phyloP scores from a whole-genome alignment of 2,113 vertebrate genomes.

The Crotalus horridus region DNA sequence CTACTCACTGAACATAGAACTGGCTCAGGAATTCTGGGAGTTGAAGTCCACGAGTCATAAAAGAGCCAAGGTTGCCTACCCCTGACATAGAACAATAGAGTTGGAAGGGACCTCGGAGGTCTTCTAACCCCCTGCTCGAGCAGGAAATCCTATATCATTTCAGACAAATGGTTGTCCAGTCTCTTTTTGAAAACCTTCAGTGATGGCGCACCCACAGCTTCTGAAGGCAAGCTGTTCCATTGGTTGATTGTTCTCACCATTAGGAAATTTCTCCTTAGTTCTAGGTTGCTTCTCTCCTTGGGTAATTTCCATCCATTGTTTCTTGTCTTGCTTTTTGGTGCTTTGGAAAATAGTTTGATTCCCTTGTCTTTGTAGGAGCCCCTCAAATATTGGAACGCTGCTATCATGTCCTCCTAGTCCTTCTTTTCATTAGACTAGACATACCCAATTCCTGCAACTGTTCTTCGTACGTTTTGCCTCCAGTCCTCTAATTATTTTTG shows the following conservation, averaged over 20 bases:
- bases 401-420: background rate
- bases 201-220: background rate
- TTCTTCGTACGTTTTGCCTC: background rate
- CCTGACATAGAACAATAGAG: background rate
- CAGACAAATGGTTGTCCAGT: background rate
- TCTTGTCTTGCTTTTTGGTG: too few relatives aligned
- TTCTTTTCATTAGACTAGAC: background rate
- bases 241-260: background rate
- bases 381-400: too few relatives aligned
- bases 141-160: background rate
- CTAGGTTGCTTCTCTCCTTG: background rate
- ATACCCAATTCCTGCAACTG: background rate
- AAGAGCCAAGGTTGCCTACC: too few relatives aligned
- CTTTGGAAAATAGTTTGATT: too few relatives aligned
- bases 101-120: background rate
- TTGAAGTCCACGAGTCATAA: too few relatives aligned
- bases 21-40: too few relatives aligned
- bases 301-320: too few relatives aligned
- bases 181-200: background rate
- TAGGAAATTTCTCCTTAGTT: background rate
- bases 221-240: background rate
- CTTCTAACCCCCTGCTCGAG: background rate
- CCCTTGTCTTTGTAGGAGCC: too few relatives aligned
- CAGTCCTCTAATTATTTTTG: background rate
- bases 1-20: background rate